Evolutionary conservation across 2,797 vertebrate species (phyloP).

Genomic region (Channa striata): DNA sequence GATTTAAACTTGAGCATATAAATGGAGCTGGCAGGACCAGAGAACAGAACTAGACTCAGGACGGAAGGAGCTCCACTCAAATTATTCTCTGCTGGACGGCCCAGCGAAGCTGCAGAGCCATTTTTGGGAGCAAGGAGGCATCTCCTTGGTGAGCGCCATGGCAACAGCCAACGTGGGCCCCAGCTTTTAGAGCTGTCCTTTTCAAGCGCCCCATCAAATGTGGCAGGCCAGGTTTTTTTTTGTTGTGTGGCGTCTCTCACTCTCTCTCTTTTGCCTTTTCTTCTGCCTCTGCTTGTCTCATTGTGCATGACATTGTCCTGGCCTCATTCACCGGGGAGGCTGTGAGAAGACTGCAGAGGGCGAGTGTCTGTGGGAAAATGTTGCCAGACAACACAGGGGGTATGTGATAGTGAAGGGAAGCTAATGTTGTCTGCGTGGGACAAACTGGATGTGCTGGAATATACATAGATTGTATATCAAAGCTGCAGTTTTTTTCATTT

Average conservation of each 20-base stretch:
- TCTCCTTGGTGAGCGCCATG: conserved; percentile 85
- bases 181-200: conserved; percentile 75
- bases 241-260: conserved; percentile 63
- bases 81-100: conserved; percentile 78
- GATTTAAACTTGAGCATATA: conserved; percentile 38
- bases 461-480: too few species aligned
- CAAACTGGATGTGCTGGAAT: conserved; percentile 8
- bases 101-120: conserved; percentile 75
- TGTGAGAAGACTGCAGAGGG: conserved; percentile 77
- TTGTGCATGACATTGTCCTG: conserved; percentile 62
- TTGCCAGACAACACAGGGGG: conserved; percentile 76
- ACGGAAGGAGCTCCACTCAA: conserved; percentile 76
- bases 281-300: conserved; percentile 66
- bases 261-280: conserved; percentile 58
- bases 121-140: conserved; percentile 80
- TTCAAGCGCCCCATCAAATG: conserved; percentile 79
- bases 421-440: conserved; percentile 39
- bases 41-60: conserved; percentile 66
- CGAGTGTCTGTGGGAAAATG: conserved; percentile 78
- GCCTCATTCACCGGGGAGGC: conserved; percentile 66
- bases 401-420: conserved; percentile 56
- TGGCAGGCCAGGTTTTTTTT: conserved; percentile 79
- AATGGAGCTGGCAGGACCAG: conserved; percentile 66
- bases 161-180: conserved; percentile 80
- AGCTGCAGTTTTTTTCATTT: background rate